Conservation (phyloP, 2,888 invertebrate species). For the Zeuzera pyrina region DNA sequence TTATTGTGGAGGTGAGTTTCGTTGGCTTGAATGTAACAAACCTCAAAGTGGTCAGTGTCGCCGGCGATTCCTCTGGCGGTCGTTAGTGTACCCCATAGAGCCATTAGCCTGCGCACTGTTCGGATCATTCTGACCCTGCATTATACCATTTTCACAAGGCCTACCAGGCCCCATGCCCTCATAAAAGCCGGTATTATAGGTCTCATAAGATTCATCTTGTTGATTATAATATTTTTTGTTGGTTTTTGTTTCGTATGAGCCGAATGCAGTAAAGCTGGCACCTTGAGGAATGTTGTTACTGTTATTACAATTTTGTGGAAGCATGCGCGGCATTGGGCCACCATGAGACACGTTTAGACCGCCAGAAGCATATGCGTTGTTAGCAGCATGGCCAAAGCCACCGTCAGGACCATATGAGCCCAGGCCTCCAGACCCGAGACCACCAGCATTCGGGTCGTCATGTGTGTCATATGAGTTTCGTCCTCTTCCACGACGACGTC, state of each 20-base stretch:
- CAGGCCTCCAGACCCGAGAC: slow-evolving; percentile 34
- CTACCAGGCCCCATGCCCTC: slow-evolving; percentile 51
- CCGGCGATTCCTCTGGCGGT: slow-evolving; percentile 67
- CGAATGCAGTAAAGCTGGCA: slow-evolving; percentile 63
- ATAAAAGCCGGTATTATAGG: slow-evolving; percentile 38
- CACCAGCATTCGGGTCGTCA: slow-evolving; percentile 31
- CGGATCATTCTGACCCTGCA: slow-evolving; percentile 28
- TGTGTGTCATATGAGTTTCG: slow-evolving; percentile 46
- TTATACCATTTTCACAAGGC: slow-evolving; percentile 36
- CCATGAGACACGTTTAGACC: slow-evolving; percentile 61
- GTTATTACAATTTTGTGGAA: slow-evolving; percentile 40
- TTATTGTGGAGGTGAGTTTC: slow-evolving; percentile 45
- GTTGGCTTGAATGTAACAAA: slow-evolving; percentile 68
- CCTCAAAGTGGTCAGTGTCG: slow-evolving; percentile 65
- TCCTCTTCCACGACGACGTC: slow-evolving; percentile 59
- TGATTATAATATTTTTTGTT: slow-evolving; percentile 28
- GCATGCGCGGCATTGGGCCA: slow-evolving; percentile 61
- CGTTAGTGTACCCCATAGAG: slow-evolving; percentile 65
- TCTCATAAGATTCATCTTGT: slow-evolving; percentile 19
- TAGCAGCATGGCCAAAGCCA: slow-evolving; percentile 35
- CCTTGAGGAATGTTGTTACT: slow-evolving; percentile 44
- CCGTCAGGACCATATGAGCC: slow-evolving; percentile 9
- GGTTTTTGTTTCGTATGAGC: slow-evolving; percentile 51
- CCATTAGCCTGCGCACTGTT: slow-evolving; percentile 53
- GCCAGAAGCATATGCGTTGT: slow-evolving; percentile 55